Percentiles rank a stretch among this genome's conserved stretches.
Conservation (phyloP, 2,797 vertebrate genomes). For the Balearica regulorum region DNA sequence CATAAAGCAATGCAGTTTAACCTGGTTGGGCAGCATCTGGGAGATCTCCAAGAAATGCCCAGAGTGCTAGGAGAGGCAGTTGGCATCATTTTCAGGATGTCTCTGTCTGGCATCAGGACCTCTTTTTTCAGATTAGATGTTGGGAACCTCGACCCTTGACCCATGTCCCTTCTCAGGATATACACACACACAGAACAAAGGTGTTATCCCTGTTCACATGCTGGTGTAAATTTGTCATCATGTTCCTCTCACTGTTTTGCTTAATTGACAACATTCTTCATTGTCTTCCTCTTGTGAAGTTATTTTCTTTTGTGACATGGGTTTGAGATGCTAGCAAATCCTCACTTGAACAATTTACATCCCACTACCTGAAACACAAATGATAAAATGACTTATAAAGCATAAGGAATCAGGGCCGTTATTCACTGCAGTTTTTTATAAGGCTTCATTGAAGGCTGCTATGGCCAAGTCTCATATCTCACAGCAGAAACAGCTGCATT, state of each 20-base stretch:
- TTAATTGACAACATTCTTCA: not conserved
- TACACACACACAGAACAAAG: not conserved
- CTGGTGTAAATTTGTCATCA: not conserved
- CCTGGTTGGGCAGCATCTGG: not conserved
- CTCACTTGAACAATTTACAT: not conserved
- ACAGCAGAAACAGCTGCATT: not conserved
- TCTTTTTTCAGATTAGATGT: not conserved
- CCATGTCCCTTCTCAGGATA: not conserved
- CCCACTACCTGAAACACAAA: not conserved
- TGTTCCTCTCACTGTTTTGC: not conserved
- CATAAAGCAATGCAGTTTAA: not conserved
- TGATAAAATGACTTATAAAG: not conserved
- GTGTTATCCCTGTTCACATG: not conserved
- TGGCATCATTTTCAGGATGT: not conserved
- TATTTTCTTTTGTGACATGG: not conserved
- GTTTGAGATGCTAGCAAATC: not conserved
- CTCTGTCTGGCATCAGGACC: not conserved
- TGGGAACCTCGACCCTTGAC: not conserved
- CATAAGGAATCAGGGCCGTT: not conserved
- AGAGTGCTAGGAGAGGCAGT: not conserved
- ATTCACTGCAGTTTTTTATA: not conserved
- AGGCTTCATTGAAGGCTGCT: not conserved
- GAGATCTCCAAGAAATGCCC: not conserved
- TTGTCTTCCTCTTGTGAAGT: not conserved
- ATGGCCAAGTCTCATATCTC: not conserved